phyloP scores from a whole-genome alignment of 2,113 vertebrate species.

The Nesoenas mayeri region DNA sequence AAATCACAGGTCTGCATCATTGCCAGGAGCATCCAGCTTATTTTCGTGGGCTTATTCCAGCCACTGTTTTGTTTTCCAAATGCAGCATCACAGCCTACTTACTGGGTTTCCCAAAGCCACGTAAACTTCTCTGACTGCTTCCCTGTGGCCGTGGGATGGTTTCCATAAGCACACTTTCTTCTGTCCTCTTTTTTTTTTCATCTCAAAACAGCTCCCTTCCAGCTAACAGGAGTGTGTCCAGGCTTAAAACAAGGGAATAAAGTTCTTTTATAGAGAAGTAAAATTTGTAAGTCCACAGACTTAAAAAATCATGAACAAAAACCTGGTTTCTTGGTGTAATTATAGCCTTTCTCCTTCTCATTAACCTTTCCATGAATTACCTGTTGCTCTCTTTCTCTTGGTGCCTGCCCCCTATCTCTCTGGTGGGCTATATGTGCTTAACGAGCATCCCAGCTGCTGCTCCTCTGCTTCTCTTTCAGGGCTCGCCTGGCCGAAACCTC shows the following conservation, averaged over 20 bases:
- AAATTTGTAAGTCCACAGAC: background rate
- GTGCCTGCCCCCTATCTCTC: background rate
- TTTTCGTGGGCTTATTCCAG: background rate
- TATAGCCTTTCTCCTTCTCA: background rate
- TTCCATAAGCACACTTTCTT: background rate
- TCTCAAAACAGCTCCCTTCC: background rate
- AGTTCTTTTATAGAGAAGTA: background rate
- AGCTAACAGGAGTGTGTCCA: background rate
- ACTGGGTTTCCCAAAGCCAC: conserved; percentile 37
- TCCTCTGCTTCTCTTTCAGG: background rate
- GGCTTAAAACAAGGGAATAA: background rate
- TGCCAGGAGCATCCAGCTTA: conserved; percentile 42
- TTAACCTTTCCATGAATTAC: background rate
- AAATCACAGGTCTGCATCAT: background rate
- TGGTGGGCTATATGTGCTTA: accelerated
- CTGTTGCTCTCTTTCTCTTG: background rate
- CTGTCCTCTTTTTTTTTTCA: background rate
- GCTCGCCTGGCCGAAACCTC: background rate
- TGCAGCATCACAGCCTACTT: background rate
- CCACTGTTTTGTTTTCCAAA: background rate
- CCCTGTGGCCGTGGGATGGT: background rate
- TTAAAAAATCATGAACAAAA: background rate
- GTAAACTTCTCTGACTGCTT: background rate
- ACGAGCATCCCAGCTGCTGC: background rate
- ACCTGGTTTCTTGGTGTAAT: background rate